These are phyloP conservation scores for Caradrina clavipalpis DNA, from an alignment of 2,888 invertebrate genomes.

Conservation along the genomic window DNA sequence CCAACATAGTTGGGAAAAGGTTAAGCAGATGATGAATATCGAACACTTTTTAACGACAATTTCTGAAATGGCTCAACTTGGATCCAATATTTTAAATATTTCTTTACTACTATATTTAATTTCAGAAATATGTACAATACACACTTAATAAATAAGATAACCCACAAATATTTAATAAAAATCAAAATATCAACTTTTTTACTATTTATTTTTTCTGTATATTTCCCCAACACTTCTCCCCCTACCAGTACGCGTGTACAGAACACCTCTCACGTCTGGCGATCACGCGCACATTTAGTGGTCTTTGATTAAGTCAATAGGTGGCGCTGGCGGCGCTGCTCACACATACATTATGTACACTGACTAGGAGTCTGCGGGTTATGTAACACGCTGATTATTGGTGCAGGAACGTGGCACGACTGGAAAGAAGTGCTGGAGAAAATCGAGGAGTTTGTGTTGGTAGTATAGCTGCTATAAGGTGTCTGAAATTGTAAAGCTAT, in stretches of 20 bases:
- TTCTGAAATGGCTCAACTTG: neutral
- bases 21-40: too few relatives aligned
- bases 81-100: too few relatives aligned
- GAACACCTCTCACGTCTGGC: conserved; percentile 67
- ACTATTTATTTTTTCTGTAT: neutral
- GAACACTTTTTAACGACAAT: too few relatives aligned
- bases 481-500: neutral
- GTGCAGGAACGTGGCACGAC: conserved; percentile 40
- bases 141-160: too few relatives aligned
- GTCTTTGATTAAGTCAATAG: conserved; percentile 79
- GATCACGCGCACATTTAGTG: conserved; percentile 67
- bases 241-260: conserved; percentile 57
- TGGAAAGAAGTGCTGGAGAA: conserved; percentile 23
- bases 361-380: conserved; percentile 39
- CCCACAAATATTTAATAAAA: too few relatives aligned
- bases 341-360: conserved; percentile 67
- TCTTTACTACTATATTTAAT: too few relatives aligned
- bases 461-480: neutral
- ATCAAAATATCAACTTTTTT: too few relatives aligned
- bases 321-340: conserved; percentile 63
- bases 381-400: conserved; percentile 56
- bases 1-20: too few relatives aligned
- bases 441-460: neutral
- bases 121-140: too few relatives aligned
- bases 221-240: conserved; percentile 34